These are phyloP conservation scores for Fratercula arctica DNA, from an alignment of 2,797 vertebrate genomes.

Conservation along the genomic window DNA sequence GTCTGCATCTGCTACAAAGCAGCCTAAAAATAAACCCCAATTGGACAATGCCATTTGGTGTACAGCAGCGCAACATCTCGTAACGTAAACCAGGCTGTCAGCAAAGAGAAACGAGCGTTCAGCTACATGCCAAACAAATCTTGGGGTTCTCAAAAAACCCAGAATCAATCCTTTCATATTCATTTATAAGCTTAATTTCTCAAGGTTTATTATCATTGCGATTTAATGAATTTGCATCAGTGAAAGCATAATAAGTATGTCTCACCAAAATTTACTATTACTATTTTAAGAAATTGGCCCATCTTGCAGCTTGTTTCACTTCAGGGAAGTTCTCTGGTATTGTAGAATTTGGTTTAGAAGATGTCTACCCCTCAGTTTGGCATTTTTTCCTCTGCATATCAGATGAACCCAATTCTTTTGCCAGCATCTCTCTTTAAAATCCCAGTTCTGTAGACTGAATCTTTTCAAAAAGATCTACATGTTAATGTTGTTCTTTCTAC, in stretches of 20 bases:
- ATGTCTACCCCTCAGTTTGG: neutral
- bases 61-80: neutral
- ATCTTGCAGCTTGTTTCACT: neutral
- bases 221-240: neutral
- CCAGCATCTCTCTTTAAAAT: neutral
- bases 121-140: conserved; percentile 14
- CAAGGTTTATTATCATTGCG: neutral
- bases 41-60: conserved; percentile 32
- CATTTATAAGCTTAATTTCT: neutral
- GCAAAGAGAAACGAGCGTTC: conserved; percentile 29
- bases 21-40: conserved; percentile 54
- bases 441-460: neutral
- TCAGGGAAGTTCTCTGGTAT: neutral
- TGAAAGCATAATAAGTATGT: neutral
- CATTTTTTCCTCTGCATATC: neutral
- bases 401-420: neutral
- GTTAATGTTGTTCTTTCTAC: neutral
- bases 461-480: neutral
- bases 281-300: conserved; percentile 6
- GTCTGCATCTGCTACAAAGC: conserved; percentile 26
- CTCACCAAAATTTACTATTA: neutral
- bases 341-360: neutral
- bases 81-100: conserved; percentile 11
- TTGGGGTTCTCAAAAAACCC: neutral
- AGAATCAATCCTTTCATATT: neutral